Conservation (phyloP, 1,140 invertebrate species). For the Mamestra configurata region DNA sequence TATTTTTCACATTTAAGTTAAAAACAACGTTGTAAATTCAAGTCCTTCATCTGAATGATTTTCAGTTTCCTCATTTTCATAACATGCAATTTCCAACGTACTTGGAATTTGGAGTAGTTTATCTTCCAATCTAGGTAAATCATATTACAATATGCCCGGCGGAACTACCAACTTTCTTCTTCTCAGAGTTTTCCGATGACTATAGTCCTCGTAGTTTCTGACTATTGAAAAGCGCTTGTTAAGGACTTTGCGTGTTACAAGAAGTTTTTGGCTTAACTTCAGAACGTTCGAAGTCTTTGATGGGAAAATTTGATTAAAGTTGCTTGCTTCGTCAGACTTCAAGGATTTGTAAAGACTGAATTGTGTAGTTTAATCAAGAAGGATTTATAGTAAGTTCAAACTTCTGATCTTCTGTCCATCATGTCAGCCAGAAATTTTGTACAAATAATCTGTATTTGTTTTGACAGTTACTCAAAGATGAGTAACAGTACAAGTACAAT, state of each 20-base stretch:
- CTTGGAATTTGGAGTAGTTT: not conserved
- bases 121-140: not conserved
- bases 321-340: too few relatives aligned
- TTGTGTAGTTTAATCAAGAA: too few relatives aligned
- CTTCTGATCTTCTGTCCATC: too few relatives aligned
- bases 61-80: not conserved
- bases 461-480: too few relatives aligned
- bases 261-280: not conserved
- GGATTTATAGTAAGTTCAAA: too few relatives aligned
- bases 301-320: not conserved
- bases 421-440: too few relatives aligned
- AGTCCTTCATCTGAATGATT: not conserved
- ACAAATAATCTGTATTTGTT: too few relatives aligned
- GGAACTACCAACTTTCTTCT: constrained; percentile 6
- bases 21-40: not conserved
- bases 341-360: too few relatives aligned
- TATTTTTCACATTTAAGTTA: too few relatives aligned
- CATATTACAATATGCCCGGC: not conserved
- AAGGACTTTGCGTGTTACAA: constrained; percentile 8
- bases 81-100: too few relatives aligned
- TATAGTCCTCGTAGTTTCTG: not conserved
- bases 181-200: not conserved
- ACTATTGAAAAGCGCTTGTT: constrained; percentile 17
- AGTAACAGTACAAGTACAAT: too few relatives aligned
- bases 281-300: not conserved